Conservation (phyloP, 2,113 vertebrate species). For the Malurus cyaneus region DNA sequence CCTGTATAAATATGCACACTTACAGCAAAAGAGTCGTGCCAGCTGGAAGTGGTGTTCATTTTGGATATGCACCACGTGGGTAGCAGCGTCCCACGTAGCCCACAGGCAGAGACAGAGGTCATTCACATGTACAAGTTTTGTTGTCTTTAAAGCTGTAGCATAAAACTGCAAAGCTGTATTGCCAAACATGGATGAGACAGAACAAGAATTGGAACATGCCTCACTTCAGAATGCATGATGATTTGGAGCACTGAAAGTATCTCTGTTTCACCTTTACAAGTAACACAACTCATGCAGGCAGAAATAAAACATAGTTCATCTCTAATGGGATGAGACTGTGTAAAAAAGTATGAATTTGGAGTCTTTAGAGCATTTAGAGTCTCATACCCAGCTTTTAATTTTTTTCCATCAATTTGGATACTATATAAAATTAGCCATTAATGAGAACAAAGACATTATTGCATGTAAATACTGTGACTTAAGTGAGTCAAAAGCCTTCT, state of each 20-base stretch:
- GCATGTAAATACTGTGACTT: background rate
- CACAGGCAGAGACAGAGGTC: background rate
- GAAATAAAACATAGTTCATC: background rate
- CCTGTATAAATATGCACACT: background rate
- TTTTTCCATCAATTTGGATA: background rate
- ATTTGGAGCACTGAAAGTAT: background rate
- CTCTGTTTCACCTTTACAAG: background rate
- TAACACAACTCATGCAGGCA: background rate
- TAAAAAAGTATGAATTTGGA: background rate
- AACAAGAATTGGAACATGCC: background rate
- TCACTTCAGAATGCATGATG: background rate
- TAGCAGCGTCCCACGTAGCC: background rate
- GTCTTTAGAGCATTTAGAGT: background rate
- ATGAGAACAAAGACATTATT: background rate
- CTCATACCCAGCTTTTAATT: background rate
- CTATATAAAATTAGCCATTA: background rate
- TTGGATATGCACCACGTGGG: background rate
- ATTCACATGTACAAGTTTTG: background rate
- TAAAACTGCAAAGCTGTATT: background rate
- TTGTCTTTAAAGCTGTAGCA: background rate
- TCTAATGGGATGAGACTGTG: background rate
- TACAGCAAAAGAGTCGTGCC: background rate
- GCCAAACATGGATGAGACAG: background rate
- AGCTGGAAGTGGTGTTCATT: background rate
- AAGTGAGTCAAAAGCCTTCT: background rate